Conservation (phyloP, 2,888 invertebrate genomes). For the Eutolmus rufibarbis region DNA sequence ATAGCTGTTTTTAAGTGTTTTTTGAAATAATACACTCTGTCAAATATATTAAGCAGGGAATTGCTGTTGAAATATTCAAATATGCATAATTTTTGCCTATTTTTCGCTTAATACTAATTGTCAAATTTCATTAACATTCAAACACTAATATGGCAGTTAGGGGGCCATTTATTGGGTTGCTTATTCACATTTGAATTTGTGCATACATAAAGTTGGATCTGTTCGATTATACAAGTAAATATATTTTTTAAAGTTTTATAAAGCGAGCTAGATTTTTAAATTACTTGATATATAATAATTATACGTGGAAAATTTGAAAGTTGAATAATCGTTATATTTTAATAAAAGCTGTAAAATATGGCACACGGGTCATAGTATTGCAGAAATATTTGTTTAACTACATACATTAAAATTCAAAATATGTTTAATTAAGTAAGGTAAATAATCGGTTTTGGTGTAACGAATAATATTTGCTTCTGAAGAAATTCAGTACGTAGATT, state of each 20-base stretch:
- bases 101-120: background rate
- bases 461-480: background rate
- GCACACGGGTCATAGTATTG: too few relatives aligned
- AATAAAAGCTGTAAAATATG: too few relatives aligned
- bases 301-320: background rate
- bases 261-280: background rate
- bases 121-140: background rate
- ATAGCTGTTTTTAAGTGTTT: slow-evolving; percentile 41
- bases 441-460: background rate
- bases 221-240: background rate
- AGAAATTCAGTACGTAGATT: too few relatives aligned
- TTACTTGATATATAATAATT: background rate
- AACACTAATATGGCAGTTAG: background rate
- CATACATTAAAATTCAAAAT: background rate
- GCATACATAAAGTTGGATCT: background rate
- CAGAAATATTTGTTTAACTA: background rate
- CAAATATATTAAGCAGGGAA: slow-evolving; percentile 38
- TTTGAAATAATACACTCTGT: slow-evolving; percentile 39
- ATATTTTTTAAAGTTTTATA: background rate
- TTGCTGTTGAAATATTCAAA: slow-evolving; percentile 35
- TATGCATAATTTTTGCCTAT: background rate
- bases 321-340: background rate
- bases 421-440: background rate
- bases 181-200: background rate
- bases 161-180: background rate